phyloP scores from a whole-genome alignment of 53 echinoderm and acorn worm species.

The Antedon mediterranea region DNA sequence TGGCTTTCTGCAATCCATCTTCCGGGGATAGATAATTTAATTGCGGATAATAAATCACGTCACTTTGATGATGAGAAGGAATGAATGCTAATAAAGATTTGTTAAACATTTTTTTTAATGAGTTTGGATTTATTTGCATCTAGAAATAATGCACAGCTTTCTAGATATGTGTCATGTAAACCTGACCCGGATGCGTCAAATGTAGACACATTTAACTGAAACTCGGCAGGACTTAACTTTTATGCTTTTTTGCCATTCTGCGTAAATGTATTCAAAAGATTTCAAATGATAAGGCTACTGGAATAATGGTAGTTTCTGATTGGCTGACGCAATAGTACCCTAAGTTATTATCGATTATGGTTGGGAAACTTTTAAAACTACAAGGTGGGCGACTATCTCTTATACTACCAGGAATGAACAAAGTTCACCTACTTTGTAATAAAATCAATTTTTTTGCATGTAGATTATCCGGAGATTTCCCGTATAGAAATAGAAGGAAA shows the following conservation, averaged over 20 bases:
- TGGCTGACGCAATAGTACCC: constrained; percentile 12
- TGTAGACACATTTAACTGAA: not conserved
- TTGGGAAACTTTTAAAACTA: constrained; percentile 6
- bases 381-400: not conserved
- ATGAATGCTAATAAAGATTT: not conserved
- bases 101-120: not conserved
- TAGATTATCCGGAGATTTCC: constrained; percentile 1
- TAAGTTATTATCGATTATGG: constrained; percentile 5
- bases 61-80: constrained; percentile 2
- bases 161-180: not conserved
- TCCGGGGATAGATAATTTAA: constrained; percentile 12
- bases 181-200: not conserved
- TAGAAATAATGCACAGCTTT: not conserved
- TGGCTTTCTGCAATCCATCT: constrained; percentile 12
- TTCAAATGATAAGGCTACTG: not conserved
- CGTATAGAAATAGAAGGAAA: not conserved
- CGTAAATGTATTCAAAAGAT: not conserved
- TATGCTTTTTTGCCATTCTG: constrained; percentile 30
- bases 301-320: not conserved
- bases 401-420: not conserved
- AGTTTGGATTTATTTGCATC: constrained; percentile 27
- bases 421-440: constrained; percentile 5
- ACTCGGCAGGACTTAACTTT: not conserved
- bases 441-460: constrained; percentile 9
- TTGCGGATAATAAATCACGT: not conserved